Conservation (phyloP, 2,797 vertebrate genomes). For the Parotocinclus haroldoi region DNA sequence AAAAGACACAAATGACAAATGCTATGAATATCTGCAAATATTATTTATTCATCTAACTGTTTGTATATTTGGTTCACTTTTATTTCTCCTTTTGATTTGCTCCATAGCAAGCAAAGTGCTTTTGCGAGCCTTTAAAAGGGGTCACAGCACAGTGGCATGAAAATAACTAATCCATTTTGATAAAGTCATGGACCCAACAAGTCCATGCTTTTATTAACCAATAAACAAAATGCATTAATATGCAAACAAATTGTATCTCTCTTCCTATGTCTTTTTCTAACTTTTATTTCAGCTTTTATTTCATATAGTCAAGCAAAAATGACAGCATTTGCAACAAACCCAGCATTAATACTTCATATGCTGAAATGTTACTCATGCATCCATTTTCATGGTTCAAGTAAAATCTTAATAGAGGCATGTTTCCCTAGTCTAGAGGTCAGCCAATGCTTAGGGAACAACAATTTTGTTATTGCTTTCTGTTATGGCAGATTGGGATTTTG, state of each 20-base stretch:
- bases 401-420: slow-evolving; percentile 51
- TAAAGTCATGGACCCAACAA: slow-evolving; percentile 25
- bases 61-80: slow-evolving; percentile 59
- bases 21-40: slow-evolving; percentile 40
- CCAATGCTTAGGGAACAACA: neutral
- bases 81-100: slow-evolving; percentile 54
- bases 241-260: slow-evolving; percentile 38
- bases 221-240: slow-evolving; percentile 40
- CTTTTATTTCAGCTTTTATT: slow-evolving; percentile 51
- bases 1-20: slow-evolving; percentile 64
- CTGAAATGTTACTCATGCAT: slow-evolving; percentile 53
- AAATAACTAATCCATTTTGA: slow-evolving; percentile 50
- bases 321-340: slow-evolving; percentile 56
- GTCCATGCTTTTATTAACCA: slow-evolving; percentile 37
- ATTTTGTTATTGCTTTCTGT: neutral
- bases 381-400: slow-evolving; percentile 64
- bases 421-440: slow-evolving; percentile 10
- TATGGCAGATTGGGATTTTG: no score
- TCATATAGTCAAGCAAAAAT: slow-evolving; percentile 38
- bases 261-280: slow-evolving; percentile 6
- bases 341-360: slow-evolving; percentile 64
- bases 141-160: slow-evolving; percentile 37
- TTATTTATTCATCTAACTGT: slow-evolving; percentile 48
- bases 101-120: slow-evolving; percentile 42
- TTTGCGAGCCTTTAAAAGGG: slow-evolving; percentile 55